A percentile compares a stretch with the other conserved stretches of the same genome.
phyloP scores from a whole-genome alignment of 2,113 vertebrate genomes.

The Myiozetetes cayanensis region DNA sequence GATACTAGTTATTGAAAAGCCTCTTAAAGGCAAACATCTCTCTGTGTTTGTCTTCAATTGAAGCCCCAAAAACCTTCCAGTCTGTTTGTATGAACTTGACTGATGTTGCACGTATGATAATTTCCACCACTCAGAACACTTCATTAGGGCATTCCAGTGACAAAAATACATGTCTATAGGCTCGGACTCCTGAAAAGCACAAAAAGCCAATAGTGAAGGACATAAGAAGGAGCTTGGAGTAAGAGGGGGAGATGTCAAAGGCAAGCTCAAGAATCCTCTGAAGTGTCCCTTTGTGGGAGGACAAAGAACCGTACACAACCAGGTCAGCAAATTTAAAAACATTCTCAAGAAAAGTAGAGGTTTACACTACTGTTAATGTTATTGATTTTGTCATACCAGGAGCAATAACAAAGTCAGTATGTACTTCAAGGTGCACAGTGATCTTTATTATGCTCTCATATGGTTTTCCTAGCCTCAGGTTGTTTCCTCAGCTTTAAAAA shows the following conservation, averaged over 20 bases:
- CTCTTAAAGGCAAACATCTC: neutral
- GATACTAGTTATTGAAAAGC: neutral
- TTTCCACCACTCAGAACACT: neutral
- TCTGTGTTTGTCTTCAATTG: neutral
- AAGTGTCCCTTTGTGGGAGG: neutral
- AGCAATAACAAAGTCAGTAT: neutral
- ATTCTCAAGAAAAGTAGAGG: neutral
- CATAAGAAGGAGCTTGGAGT: neutral
- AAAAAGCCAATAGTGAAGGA: neutral
- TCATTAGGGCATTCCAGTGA: neutral
- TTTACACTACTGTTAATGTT: neutral
- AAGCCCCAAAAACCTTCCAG: neutral
- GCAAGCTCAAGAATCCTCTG: neutral
- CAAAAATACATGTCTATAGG: neutral
- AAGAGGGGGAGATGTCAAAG: neutral
- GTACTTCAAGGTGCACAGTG: neutral
- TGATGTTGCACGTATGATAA: neutral
- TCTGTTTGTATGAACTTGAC: neutral
- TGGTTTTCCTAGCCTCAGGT: neutral
- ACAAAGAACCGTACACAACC: neutral
- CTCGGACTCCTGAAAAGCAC: neutral
- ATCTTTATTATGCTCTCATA: neutral
- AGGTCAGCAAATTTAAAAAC: neutral
- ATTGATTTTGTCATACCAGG: neutral
- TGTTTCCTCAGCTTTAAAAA: constrained; percentile 8